Evolutionary conservation across 2,797 vertebrate species (phyloP).

Genomic region (Peromyscus aztecus): DNA sequence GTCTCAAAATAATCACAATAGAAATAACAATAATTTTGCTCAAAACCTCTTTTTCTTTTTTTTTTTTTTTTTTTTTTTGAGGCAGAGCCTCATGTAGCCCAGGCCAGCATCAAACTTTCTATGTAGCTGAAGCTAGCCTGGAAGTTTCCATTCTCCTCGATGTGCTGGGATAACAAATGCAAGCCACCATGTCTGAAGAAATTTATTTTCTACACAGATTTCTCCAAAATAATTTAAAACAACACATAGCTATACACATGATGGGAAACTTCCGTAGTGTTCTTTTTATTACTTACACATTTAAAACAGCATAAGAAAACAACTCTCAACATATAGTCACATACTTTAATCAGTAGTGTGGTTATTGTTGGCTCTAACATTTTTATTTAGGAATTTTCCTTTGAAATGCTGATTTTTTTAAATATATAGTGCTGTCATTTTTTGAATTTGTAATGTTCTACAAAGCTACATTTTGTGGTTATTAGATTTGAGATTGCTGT

Average conservation of each 20-base stretch:
- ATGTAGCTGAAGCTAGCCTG: neutral
- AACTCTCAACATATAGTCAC: neutral
- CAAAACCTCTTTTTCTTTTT: neutral
- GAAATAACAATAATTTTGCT: neutral
- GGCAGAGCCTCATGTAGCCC: neutral
- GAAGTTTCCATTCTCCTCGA: neutral
- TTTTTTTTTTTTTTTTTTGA: neutral
- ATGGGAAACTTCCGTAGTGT: neutral
- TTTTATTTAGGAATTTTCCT: neutral
- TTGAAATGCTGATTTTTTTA: neutral
- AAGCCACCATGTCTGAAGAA: neutral
- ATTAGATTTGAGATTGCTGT: constrained; percentile 38
- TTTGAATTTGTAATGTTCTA: neutral
- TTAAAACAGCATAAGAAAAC: constrained; percentile 6
- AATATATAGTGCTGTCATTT: neutral
- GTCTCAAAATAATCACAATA: neutral
- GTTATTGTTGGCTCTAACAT: neutral
- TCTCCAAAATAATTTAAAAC: constrained; percentile 53
- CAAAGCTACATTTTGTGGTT: constrained; percentile 4
- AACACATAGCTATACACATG: neutral
- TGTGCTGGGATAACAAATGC: neutral
- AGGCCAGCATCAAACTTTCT: neutral
- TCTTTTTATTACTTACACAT: neutral
- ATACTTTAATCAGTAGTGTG: neutral
- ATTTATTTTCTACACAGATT: constrained; percentile 42